Evolutionary conservation across 2,797 vertebrate genomes (phyloP).

Genomic region (Microctenopoma lineatum): DNA sequence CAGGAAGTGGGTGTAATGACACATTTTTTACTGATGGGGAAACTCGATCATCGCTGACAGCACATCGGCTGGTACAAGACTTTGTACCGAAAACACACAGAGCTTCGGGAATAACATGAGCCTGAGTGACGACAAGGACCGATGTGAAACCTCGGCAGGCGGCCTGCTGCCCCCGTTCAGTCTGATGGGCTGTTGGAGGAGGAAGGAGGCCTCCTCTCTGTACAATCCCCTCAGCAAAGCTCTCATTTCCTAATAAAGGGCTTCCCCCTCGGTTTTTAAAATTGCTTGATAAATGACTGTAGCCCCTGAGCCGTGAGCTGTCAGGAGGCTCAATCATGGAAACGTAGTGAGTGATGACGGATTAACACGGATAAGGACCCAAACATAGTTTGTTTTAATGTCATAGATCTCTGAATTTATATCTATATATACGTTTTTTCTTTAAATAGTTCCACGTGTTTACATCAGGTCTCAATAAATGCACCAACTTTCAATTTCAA

Average conservation of each 20-base stretch:
- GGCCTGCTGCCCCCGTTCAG: constrained; percentile 23
- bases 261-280: constrained; percentile 13
- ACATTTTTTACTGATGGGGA: constrained; percentile 45
- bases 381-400: background rate
- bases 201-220: constrained; percentile 12
- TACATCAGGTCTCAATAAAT: too few relatives aligned
- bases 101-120: constrained; percentile 30
- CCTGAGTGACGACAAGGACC: background rate
- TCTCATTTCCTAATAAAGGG: constrained; percentile 54
- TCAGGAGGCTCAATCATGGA: constrained; percentile 3
- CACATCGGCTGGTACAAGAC: background rate
- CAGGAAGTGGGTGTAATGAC: constrained; percentile 53
- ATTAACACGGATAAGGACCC: background rate
- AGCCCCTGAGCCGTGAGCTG: constrained; percentile 5
- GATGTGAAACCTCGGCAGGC: constrained; percentile 10
- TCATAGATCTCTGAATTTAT: too few relatives aligned
- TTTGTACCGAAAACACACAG: background rate
- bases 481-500: background rate
- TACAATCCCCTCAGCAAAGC: constrained; percentile 8
- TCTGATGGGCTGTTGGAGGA: background rate
- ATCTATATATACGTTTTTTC: too few relatives aligned
- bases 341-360: constrained; percentile 15
- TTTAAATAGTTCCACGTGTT: too few relatives aligned
- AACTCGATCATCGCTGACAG: constrained; percentile 49
- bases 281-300: constrained; percentile 1